Conservation (phyloP, 2,797 vertebrate species). For the Gymnoscopelus braueri region DNA sequence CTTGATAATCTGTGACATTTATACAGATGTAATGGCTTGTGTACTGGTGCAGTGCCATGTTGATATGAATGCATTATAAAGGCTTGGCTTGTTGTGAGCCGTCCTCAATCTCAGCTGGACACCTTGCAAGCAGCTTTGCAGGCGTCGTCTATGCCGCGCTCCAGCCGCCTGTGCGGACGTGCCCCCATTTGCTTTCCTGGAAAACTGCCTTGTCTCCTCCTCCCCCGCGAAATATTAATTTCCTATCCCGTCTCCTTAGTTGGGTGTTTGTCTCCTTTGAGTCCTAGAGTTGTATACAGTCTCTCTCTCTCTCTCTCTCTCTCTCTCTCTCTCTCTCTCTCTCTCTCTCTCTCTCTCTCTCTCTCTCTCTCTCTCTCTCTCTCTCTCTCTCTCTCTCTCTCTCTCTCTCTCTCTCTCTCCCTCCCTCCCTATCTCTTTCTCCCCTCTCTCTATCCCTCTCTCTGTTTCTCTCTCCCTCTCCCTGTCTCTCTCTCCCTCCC, state of each 20-base stretch:
- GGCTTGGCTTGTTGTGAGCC: neutral
- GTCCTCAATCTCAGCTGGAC: neutral
- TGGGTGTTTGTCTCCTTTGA: constrained; percentile 52
- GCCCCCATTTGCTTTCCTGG: constrained; percentile 53
- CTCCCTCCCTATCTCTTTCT: constrained; percentile 7
- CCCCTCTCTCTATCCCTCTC: constrained; percentile 52
- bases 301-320: constrained; percentile 15
- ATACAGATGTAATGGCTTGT: no score
- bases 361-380: constrained; percentile 63
- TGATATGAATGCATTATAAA: neutral
- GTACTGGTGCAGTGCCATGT: no score
- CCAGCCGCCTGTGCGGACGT: constrained; percentile 29
- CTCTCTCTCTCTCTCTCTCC: no score
- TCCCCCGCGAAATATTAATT: constrained; percentile 58
- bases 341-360: constrained; percentile 47
- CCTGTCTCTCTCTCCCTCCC: constrained; percentile 64
- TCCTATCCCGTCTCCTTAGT: constrained; percentile 39
- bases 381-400: constrained; percentile 48
- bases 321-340: constrained; percentile 48
- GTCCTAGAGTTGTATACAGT: constrained; percentile 44
- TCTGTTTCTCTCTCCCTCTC: constrained; percentile 51
- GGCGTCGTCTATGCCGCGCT: constrained; percentile 19
- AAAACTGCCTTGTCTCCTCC: constrained; percentile 44
- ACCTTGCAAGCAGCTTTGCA: constrained; percentile 5
- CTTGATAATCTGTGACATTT: no score